Evolutionary conservation across 2,113 vertebrate genomes (phyloP).

Genomic region (Pedionomus torquatus): DNA sequence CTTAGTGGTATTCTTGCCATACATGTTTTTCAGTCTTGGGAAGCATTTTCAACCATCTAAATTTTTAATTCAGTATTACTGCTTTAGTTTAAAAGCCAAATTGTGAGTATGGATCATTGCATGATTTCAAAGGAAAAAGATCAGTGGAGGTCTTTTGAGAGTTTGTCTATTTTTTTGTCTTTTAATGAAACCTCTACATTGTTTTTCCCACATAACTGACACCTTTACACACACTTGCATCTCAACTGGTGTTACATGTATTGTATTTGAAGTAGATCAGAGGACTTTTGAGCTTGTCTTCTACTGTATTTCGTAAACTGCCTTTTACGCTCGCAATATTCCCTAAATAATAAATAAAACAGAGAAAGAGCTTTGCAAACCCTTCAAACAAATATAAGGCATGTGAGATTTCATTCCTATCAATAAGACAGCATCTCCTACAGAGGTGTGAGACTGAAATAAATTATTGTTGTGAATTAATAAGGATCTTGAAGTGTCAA

Average conservation of each 20-base stretch:
- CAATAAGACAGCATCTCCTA: neutral
- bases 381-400: neutral
- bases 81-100: neutral
- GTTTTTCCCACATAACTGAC: neutral
- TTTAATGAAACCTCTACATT: neutral
- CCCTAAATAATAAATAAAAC: constrained; percentile 2
- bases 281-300: neutral
- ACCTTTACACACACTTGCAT: neutral
- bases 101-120: neutral
- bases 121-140: neutral
- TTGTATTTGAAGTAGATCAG: constrained; percentile 30
- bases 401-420: neutral
- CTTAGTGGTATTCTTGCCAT: neutral
- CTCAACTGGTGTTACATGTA: neutral
- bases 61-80: neutral
- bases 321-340: neutral
- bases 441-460: neutral
- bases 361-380: neutral
- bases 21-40: neutral
- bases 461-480: constrained; percentile 4
- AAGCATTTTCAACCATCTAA: neutral
- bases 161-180: constrained; percentile 11
- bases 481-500: neutral
- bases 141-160: neutral
- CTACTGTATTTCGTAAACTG: neutral